Base-by-base conservation (phyloP, 1,140 invertebrate genomes). In the Goniozus legneri region DNA sequence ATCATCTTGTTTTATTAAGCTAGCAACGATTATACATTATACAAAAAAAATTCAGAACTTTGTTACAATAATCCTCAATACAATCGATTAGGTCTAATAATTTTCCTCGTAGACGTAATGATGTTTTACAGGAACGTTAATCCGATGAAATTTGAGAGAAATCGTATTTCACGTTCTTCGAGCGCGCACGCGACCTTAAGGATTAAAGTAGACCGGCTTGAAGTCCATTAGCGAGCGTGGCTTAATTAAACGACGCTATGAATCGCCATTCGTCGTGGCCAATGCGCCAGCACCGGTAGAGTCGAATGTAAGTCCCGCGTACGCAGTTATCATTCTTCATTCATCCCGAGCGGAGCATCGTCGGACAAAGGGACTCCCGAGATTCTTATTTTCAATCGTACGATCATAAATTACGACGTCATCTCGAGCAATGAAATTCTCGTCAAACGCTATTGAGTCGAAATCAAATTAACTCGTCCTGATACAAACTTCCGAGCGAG, bases 231-330 rank as follows among this genome's bases (percentile, higher is more conserved):
- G 56, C 55, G 54, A 56, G 49, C 53, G 34, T 46, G 45, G 54
- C 45, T 57, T 65, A 65, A 63, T 65, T 65, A 64, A 65, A 44
- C 54, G 41, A 42, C 14, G 40, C 51, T 48, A 54, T 63, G 56
- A 65, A 65, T 65, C 55, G 53, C 54, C 44, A 54, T 51, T 58
- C 60, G 60, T n/a, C n/a, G n/a, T n/a, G n/a, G n/a, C n/a, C n/a
- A n/a, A n/a, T n/a, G n/a, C n/a, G n/a, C n/a, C n/a, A n/a, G n/a
- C n/a, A n/a, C 31, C 30, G 30, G 45, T 40, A 52, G 38, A 44
- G 30, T 44, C 54, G 46, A 62, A 53, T 56, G 10, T 6, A 4
- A 6, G 4, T 6, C 24, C 24, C 10, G 24, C 24, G 4, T 27
- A 27, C 4, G 24, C 4, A 27, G 24, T 4, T 6, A 10, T 10